Evolutionary conservation across 1,140 invertebrate species (phyloP).

Genomic region (Drosophila pandora): DNA sequence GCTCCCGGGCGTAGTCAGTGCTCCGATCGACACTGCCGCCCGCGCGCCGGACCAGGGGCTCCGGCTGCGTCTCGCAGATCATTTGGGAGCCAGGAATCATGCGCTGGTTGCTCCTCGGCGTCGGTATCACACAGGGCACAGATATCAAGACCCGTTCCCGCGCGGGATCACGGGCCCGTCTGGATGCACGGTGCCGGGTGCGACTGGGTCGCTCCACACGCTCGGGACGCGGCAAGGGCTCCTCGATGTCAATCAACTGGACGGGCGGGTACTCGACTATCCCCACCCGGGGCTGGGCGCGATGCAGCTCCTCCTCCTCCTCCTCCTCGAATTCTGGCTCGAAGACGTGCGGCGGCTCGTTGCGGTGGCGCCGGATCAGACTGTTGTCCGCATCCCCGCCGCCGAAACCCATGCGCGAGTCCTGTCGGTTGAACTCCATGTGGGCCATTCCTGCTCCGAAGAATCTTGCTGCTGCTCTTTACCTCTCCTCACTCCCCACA

Average conservation of each 20-base stretch:
- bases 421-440: slow-evolving; percentile 7
- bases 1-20: background rate
- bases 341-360: background rate
- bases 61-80: background rate
- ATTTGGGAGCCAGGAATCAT: background rate
- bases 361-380: slow-evolving; percentile 3
- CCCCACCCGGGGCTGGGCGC: background rate
- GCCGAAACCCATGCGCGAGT: background rate
- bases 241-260: background rate
- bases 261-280: background rate
- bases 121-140: background rate
- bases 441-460: slow-evolving; percentile 2
- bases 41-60: background rate
- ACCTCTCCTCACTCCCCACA: background rate
- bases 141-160: background rate
- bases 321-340: too few relatives aligned
- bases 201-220: background rate
- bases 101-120: background rate
- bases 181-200: background rate
- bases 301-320: background rate
- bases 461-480: background rate
- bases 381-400: slow-evolving; percentile 47
- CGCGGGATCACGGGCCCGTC: background rate
- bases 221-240: background rate
- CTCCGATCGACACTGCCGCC: background rate